phyloP scores from a whole-genome alignment of 1,140 invertebrate species.

The Hyposmocoma kahamanoa region DNA sequence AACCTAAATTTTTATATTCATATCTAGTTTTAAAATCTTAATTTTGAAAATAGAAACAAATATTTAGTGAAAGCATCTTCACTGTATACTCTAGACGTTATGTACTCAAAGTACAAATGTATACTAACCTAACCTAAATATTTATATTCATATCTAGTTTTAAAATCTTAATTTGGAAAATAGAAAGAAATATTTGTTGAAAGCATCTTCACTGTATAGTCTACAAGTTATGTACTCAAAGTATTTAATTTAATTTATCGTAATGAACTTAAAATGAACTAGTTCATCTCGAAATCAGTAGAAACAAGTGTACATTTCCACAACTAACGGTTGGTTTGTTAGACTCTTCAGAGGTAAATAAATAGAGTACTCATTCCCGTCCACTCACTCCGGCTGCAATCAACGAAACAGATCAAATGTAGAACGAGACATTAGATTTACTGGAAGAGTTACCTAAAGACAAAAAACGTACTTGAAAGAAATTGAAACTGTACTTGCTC shows the following conservation, averaged over 20 bases:
- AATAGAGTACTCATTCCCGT: constrained; percentile 26
- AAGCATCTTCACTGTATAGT: background rate
- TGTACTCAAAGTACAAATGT: too few species aligned
- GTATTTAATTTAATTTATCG: background rate
- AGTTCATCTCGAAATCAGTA: background rate
- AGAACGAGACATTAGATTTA: background rate
- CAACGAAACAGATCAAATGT: constrained; percentile 22
- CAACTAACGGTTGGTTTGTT: too few species aligned
- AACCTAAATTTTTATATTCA: too few species aligned
- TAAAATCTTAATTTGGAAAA: too few species aligned
- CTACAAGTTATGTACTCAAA: background rate
- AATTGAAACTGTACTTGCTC: background rate
- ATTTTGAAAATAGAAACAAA: too few species aligned
- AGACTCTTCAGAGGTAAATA: constrained; percentile 12
- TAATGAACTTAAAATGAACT: background rate
- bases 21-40: too few species aligned
- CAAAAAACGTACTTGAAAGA: background rate
- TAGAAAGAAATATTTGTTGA: too few species aligned
- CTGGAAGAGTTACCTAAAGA: background rate
- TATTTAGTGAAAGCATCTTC: too few species aligned
- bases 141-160: too few species aligned
- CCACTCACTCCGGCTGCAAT: constrained; percentile 11
- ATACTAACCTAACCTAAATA: too few species aligned
- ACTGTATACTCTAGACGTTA: too few species aligned
- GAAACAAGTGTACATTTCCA: background rate